Conservation (phyloP, 2,888 invertebrate genomes). For the Leptopterna dolabrata region DNA sequence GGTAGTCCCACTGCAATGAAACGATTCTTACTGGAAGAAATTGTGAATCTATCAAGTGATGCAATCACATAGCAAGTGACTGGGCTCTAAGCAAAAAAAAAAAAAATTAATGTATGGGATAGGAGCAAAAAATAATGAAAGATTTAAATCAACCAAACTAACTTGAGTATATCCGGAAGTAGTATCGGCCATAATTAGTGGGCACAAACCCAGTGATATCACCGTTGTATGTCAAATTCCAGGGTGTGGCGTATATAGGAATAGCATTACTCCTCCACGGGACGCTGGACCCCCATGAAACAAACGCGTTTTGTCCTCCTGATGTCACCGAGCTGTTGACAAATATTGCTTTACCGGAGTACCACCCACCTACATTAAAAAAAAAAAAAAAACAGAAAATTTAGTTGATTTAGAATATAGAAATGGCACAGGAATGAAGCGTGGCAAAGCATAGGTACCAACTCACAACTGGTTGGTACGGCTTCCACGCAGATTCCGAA, state of each 20-base stretch:
- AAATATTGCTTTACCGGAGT: slow-evolving; percentile 43
- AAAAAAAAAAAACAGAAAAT: background rate
- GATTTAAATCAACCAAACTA: no score
- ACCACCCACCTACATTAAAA: slow-evolving; percentile 43
- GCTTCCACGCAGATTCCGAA: no score
- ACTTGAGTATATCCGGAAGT: slow-evolving; percentile 53
- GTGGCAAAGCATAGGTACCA: no score
- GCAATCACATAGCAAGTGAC: no score
- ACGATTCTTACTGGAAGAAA: no score
- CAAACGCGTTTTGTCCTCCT: slow-evolving; percentile 38
- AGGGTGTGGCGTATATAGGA: slow-evolving; percentile 43
- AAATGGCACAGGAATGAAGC: no score
- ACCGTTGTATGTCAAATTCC: slow-evolving; percentile 55
- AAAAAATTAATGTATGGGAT: no score
- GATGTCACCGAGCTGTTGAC: slow-evolving; percentile 28
- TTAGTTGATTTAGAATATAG: background rate
- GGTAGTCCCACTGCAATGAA: no score
- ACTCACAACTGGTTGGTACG: no score
- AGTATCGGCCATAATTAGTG: slow-evolving; percentile 40
- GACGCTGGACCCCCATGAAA: slow-evolving; percentile 54
- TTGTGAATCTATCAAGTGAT: no score
- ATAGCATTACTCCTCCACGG: slow-evolving; percentile 55
- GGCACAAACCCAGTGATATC: slow-evolving; percentile 53
- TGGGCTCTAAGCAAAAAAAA: no score
- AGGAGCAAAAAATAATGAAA: no score